Conservation (phyloP, 2,888 invertebrate species). For the Lasioglossum malachurum region DNA sequence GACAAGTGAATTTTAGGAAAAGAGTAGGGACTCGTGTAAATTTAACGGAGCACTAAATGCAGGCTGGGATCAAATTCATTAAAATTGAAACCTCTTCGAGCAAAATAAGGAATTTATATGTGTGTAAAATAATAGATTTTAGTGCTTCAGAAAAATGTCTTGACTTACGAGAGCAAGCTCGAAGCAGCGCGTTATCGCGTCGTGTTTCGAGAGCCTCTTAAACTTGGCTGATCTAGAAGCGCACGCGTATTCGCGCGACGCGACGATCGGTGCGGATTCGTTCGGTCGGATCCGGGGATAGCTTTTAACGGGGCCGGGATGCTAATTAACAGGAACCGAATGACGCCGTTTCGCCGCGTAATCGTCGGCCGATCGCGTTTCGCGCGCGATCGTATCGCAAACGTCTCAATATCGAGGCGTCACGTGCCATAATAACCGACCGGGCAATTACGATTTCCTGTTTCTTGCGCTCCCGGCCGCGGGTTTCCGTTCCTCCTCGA, state of each 20-base stretch:
- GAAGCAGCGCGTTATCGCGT: slow-evolving; percentile 44
- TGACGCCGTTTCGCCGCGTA: slow-evolving; percentile 13
- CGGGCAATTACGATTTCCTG: slow-evolving; percentile 67
- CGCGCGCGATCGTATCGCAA: slow-evolving; percentile 49
- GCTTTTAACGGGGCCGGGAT: background rate
- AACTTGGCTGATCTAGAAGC: slow-evolving; percentile 43
- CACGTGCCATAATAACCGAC: slow-evolving; percentile 53
- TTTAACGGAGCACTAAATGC: background rate
- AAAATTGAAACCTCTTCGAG: background rate
- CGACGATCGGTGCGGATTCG: slow-evolving; percentile 9
- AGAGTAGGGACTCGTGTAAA: background rate
- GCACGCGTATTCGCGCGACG: slow-evolving; percentile 1
- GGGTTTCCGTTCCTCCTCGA: slow-evolving; percentile 14
- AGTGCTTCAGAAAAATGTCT: background rate
- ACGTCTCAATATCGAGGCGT: slow-evolving; percentile 51
- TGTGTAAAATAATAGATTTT: too few species aligned
- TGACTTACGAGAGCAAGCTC: slow-evolving; percentile 24
- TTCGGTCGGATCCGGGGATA: slow-evolving; percentile 12
- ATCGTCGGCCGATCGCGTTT: slow-evolving; percentile 34
- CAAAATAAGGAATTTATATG: background rate
- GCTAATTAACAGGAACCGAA: slow-evolving; percentile 43
- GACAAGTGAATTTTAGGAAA: background rate
- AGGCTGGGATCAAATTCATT: background rate
- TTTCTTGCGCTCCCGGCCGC: slow-evolving; percentile 44
- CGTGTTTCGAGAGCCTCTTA: background rate